These are phyloP conservation scores for Hirtodrosophila histrioides DNA, from an alignment of 2,888 invertebrate genomes.

Conservation along the genomic window DNA sequence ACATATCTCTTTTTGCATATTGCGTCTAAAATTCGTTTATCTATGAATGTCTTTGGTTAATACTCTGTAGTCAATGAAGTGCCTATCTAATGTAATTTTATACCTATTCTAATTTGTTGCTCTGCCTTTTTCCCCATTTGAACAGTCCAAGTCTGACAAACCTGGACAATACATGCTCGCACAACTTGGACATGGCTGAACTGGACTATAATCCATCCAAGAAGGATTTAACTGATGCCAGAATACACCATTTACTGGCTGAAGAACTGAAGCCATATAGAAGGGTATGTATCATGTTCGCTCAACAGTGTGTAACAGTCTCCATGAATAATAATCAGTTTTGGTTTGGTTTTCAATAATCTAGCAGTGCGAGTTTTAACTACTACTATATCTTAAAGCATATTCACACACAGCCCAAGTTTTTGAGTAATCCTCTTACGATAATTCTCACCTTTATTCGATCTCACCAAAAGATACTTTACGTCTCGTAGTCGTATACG, in stretches of 20 bases:
- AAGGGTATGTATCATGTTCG: conserved; percentile 87
- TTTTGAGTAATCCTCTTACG: conserved; percentile 37
- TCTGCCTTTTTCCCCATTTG: not conserved
- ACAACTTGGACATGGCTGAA: conserved; percentile 97
- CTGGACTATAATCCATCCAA: conserved; percentile 96
- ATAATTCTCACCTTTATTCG: conserved; percentile 42
- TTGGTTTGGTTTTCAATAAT: conserved; percentile 56
- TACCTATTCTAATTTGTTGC: conserved; percentile 9
- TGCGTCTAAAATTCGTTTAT: conserved; percentile 83
- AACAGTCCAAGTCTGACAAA: conserved; percentile 92
- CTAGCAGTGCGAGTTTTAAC: conserved; percentile 51
- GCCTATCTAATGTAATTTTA: no score
- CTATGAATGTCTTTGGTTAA: conserved; percentile 32
- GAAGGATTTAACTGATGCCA: conserved; percentile 96
- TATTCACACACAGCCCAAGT: conserved; percentile 57
- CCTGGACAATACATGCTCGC: conserved; percentile 90
- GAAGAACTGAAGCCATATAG: conserved; percentile 95
- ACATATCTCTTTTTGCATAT: conserved; percentile 38
- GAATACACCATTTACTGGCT: conserved; percentile 95
- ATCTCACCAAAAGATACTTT: conserved; percentile 39
- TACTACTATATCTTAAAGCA: conserved; percentile 32
- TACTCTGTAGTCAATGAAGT: conserved; percentile 23
- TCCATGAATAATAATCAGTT: conserved; percentile 45
- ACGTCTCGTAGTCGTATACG: conserved; percentile 46
- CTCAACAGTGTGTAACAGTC: not conserved